phyloP scores from a whole-genome alignment of 2,797 vertebrate species.

The Falco peregrinus region DNA sequence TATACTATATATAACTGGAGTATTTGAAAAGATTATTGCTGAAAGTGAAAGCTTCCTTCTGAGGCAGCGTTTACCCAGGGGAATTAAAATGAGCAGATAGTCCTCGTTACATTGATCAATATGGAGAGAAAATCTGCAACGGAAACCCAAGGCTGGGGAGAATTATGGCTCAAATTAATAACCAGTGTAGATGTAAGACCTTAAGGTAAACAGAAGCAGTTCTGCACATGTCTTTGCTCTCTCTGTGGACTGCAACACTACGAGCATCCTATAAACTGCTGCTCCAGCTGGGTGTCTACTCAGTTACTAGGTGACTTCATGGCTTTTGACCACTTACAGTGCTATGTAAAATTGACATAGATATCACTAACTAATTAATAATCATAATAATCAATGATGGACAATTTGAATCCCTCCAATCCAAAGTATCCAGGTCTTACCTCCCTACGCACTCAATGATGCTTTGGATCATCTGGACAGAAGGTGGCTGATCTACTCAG shows the following conservation, averaged over 20 bases:
- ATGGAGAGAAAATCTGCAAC: background rate
- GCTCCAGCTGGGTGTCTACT: background rate
- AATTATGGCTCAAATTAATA: background rate
- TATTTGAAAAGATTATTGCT: background rate
- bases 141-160: background rate
- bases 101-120: background rate
- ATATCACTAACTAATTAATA: background rate
- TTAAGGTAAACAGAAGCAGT: background rate
- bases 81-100: background rate
- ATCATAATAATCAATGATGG: background rate
- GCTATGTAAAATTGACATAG: background rate
- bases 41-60: background rate
- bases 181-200: background rate
- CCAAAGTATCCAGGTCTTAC: background rate
- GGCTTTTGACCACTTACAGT: background rate
- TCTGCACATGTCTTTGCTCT: background rate
- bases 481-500: background rate
- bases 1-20: background rate
- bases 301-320: background rate
- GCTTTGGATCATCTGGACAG: background rate
- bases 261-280: background rate
- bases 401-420: background rate
- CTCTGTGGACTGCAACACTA: background rate
- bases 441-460: rapidly evolving
- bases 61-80: background rate